A percentile compares a stretch with the other conserved stretches of the same genome.
These are phyloP conservation scores for Diglossa cyanea DNA, from an alignment of 2,797 vertebrate species.

Conservation along the genomic window DNA sequence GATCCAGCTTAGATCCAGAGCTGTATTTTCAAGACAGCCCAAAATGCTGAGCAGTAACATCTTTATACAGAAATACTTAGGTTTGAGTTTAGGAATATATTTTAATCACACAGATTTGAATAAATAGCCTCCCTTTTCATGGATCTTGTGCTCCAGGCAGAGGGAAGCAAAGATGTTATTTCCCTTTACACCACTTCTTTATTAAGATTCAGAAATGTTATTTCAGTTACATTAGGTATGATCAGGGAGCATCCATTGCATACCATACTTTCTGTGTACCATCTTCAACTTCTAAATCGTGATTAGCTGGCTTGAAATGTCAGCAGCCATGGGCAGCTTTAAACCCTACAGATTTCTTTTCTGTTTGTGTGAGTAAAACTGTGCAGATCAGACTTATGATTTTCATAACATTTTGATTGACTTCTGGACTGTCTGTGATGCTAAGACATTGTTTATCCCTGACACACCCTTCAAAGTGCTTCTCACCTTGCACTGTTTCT, in stretches of 20 bases:
- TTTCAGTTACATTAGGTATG: neutral
- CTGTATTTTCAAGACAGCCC: neutral
- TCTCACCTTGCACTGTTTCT: neutral
- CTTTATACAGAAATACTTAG: neutral
- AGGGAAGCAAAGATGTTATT: neutral
- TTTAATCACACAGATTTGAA: neutral
- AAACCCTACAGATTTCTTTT: neutral
- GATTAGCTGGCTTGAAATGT: constrained; percentile 26
- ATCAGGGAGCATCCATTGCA: neutral
- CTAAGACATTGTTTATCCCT: neutral
- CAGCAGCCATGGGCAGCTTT: neutral
- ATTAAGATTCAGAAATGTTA: neutral
- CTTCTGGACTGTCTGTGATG: neutral
- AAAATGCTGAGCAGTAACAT: neutral
- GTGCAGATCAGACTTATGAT: neutral
- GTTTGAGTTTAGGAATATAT: neutral
- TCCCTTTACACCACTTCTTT: neutral
- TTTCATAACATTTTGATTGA: neutral
- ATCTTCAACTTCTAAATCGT: neutral
- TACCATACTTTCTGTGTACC: neutral
- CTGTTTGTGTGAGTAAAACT: neutral
- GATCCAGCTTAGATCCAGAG: neutral
- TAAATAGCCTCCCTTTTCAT: neutral
- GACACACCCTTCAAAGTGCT: neutral
- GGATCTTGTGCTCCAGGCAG: neutral